Conservation (phyloP, 92 coral and sea anemone genomes). For the Palythoa caribaeorum region DNA sequence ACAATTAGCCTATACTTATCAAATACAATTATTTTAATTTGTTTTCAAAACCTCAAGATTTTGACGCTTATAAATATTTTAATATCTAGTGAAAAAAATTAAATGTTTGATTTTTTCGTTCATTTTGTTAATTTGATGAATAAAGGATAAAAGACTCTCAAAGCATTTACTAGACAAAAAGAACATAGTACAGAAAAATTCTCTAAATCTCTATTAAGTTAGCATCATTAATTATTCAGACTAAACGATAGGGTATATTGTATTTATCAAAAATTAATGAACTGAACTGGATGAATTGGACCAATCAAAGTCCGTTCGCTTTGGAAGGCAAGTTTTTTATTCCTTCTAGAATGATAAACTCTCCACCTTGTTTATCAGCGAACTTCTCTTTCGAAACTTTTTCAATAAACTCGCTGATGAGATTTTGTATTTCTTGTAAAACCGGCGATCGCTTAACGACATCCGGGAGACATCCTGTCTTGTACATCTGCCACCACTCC, state of each 20-base stretch:
- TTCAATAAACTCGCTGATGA: slow-evolving; percentile 57
- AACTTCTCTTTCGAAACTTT: slow-evolving; percentile 56
- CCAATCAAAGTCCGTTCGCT: not conserved
- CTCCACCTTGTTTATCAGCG: slow-evolving; percentile 41
- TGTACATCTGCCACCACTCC: slow-evolving; percentile 72
- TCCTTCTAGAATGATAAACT: slow-evolving; percentile 59
- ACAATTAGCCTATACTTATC: not conserved
- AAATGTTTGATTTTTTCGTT: not conserved
- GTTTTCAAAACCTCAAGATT: not conserved
- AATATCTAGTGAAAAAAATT: not conserved
- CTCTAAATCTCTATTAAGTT: not conserved
- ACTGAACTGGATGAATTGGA: not conserved
- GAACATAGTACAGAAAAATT: not conserved
- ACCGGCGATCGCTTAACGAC: slow-evolving; percentile 51
- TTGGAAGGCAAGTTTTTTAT: slow-evolving; percentile 58
- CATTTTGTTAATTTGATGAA: not conserved
- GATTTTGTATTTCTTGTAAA: slow-evolving; percentile 48
- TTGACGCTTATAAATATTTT: not conserved
- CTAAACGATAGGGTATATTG: not conserved
- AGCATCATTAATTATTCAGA: not conserved
- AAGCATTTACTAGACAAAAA: not conserved
- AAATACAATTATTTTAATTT: slow-evolving; percentile 1
- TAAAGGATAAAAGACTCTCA: not conserved
- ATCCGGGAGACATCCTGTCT: slow-evolving; percentile 67
- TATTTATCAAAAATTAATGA: slow-evolving; percentile 1